Evolutionary conservation across 2,888 invertebrate genomes (phyloP), one percentile per base, ranked within the genome.

Genomic region (Stenoptilia bipunctidactyla): DNA sequence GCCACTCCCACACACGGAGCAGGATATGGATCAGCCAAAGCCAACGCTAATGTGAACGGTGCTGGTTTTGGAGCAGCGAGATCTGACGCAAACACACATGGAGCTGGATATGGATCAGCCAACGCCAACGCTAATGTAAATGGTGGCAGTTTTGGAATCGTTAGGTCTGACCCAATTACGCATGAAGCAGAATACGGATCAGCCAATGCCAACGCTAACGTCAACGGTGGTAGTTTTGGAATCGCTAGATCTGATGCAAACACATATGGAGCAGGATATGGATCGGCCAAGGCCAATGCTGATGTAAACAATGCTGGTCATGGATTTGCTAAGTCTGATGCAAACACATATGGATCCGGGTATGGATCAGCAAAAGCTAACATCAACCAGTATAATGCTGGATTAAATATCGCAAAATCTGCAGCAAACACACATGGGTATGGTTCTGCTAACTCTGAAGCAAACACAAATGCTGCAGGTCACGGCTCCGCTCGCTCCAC

Each of bases 51-150:
- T 35, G 48, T 48, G 4, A 45, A 52, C 36, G 47, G 27, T 13
- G 38, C 45, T 13, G 64, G 62, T 1, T 60, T 51, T 40, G 66
- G 62, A 1, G 50, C 50, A 13, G 58, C 64, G 36, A 63, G 60
- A 39, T 59, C 63, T 2, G 45, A 41, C 1, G 62, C 63, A 2
- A 56, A 60, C 46, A 52, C 52, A 15, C 51, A 58, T 9, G 56
- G 53, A 12, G 41, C 46, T 4, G 52, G 51, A 4, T 51, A 55
- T 41, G 62, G 59, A 2, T 45, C 46, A 10, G 60, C 60, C 6
- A 51, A 48, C 5, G 61, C 61, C 14, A 53, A 55, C 45, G 48
- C 44, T 13, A 50, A 55, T 42, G 51, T 50, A 0, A 45, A 41
- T 12, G 58, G 55, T 12, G 47, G 46, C n/a, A 50, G 52, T 36